phyloP scores from a whole-genome alignment of 2,113 vertebrate species.

The Prionailurus viverrinus region DNA sequence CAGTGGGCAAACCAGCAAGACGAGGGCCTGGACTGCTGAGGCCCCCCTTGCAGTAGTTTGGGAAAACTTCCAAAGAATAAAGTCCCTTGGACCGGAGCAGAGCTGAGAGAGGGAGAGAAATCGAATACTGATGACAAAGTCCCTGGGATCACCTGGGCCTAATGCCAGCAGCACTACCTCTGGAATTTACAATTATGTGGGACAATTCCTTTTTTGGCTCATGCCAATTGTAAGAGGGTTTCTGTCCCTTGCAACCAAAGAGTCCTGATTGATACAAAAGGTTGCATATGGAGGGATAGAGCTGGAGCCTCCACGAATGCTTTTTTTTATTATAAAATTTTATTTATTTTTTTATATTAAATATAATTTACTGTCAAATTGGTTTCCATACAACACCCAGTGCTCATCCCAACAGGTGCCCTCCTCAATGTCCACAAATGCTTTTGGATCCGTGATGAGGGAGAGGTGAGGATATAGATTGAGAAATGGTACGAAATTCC shows the following conservation, averaged over 20 bases:
- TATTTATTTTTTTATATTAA: too few relatives aligned
- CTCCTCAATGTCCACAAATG: not conserved
- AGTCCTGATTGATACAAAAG: conserved; percentile 4
- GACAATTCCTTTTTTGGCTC: conserved; percentile 47
- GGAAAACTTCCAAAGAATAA: not conserved
- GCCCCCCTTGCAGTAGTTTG: not conserved
- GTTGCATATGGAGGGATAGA: not conserved
- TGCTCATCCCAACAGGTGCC: too few relatives aligned
- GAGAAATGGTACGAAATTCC: not conserved
- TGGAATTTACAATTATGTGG: not conserved
- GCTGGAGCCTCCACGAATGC: not conserved
- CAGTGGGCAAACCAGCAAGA: not conserved
- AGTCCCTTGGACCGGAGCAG: not conserved
- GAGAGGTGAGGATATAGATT: not conserved
- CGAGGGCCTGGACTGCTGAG: too few relatives aligned
- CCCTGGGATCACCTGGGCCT: not conserved
- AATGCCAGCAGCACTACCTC: not conserved
- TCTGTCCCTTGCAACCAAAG: conserved; percentile 54
- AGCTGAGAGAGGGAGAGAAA: not conserved
- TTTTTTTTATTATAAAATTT: not conserved
- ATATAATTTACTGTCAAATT: too few relatives aligned
- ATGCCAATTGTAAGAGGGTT: conserved; percentile 60
- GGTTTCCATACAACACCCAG: too few relatives aligned
- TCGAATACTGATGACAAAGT: not conserved
- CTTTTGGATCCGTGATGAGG: not conserved